Evolutionary conservation across 1,140 invertebrate species (phyloP).

Genomic region (Bursaphelenchus mucronatus): DNA sequence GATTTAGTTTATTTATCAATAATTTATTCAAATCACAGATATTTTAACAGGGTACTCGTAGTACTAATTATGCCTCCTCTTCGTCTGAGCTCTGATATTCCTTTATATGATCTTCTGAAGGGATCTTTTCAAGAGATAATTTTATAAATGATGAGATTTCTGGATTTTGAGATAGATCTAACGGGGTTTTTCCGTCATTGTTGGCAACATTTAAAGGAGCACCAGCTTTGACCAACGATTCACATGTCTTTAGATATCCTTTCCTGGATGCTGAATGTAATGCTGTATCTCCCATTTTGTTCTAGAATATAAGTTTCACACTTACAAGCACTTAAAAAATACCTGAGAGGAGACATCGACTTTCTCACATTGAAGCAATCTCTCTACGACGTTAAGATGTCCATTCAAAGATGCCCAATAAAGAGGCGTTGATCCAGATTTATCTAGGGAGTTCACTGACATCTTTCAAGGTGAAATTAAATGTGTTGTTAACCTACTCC

Average conservation of each 20-base stretch:
- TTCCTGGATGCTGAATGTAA: conserved; percentile 62
- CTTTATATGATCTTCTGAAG: conserved; percentile 28
- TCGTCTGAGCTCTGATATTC: conserved; percentile 40
- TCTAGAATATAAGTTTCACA: conserved; percentile 9
- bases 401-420: conserved; percentile 71
- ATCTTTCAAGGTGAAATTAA: conserved; percentile 57
- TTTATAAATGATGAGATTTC: conserved; percentile 62
- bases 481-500: conserved; percentile 62
- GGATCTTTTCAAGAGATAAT: conserved; percentile 51
- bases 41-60: too few species aligned
- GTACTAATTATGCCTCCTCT: conserved; percentile 19
- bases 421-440: conserved; percentile 69
- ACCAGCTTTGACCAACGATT: conserved; percentile 63
- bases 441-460: conserved; percentile 70
- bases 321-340: conserved; percentile 1
- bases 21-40: too few species aligned
- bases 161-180: conserved; percentile 65
- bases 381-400: conserved; percentile 62
- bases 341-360: conserved; percentile 64
- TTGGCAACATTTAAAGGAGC: conserved; percentile 64
- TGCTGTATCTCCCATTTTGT: conserved; percentile 18
- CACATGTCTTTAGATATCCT: conserved; percentile 65
- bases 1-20: too few species aligned
- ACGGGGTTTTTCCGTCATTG: conserved; percentile 65
- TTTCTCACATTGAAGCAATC: conserved; percentile 59